phyloP scores from a whole-genome alignment of 2,888 invertebrate species.

The Mimumesa dahlbomi region DNA sequence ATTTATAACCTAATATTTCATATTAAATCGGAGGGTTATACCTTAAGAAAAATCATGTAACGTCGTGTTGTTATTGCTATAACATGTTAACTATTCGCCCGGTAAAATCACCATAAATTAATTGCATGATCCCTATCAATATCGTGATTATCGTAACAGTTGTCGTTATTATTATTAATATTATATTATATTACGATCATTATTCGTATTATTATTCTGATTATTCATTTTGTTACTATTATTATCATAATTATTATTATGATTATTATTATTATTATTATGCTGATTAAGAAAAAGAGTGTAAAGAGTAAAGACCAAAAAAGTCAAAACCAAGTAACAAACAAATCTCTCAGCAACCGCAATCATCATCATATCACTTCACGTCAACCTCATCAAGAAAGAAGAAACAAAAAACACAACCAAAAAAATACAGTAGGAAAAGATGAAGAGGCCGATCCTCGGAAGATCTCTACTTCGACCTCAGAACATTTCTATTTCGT shows the following conservation, averaged over 20 bases:
- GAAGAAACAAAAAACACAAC: constrained; percentile 68
- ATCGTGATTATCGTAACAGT: constrained; percentile 1
- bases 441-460: constrained; percentile 61
- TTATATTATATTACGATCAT: constrained; percentile 23
- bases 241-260: constrained; percentile 52
- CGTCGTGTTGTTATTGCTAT: constrained; percentile 3
- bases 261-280: constrained; percentile 66
- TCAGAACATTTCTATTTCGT: constrained; percentile 55
- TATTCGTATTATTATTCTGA: constrained; percentile 16
- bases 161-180: constrained; percentile 10
- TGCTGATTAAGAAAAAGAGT: constrained; percentile 74
- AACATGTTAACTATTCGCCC: not conserved
- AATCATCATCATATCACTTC: constrained; percentile 77
- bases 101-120: constrained; percentile 10
- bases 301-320: constrained; percentile 67
- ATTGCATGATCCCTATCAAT: constrained; percentile 11
- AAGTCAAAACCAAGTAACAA: constrained; percentile 73
- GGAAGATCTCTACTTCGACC: constrained; percentile 43
- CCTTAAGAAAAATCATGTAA: not conserved
- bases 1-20: not conserved
- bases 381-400: constrained; percentile 74
- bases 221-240: constrained; percentile 55
- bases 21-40: not conserved
- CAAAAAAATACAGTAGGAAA: constrained; percentile 59
- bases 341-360: constrained; percentile 79